Evolutionary conservation across 92 coral and sea anemone species (phyloP).

Genomic region (Epizoanthus illoricatus): DNA sequence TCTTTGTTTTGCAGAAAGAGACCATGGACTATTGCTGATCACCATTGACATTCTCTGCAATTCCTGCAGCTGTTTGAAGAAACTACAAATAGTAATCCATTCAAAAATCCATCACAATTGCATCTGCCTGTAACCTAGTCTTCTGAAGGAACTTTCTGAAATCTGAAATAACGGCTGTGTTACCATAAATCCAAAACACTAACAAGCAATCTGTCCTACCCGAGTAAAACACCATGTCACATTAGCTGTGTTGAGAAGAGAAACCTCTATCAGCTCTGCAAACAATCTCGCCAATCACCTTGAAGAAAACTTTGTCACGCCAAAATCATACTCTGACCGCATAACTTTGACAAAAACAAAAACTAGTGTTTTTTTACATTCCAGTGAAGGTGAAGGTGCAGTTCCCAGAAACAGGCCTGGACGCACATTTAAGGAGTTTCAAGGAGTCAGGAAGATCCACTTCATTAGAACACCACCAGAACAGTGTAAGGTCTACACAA

Average conservation of each 20-base stretch:
- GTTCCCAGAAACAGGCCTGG: background rate
- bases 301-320: background rate
- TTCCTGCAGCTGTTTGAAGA: too few relatives aligned
- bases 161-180: too few relatives aligned
- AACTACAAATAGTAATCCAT: too few relatives aligned
- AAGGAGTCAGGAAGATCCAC: background rate
- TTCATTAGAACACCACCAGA: background rate
- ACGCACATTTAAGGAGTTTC: background rate
- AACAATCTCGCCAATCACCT: background rate
- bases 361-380: background rate
- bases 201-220: too few relatives aligned
- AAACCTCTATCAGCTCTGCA: background rate
- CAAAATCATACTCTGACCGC: background rate
- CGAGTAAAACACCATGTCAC: background rate
- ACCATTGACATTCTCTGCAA: too few relatives aligned
- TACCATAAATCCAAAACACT: too few relatives aligned
- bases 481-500: constrained; percentile 3
- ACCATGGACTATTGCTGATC: too few relatives aligned
- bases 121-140: too few relatives aligned
- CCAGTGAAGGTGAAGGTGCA: background rate
- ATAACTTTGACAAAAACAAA: background rate
- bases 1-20: too few relatives aligned
- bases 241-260: background rate
- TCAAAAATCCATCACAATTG: too few relatives aligned
- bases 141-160: too few relatives aligned